Percentiles rank a stretch among this genome's conserved stretches.
Conservation (phyloP, 2,113 vertebrate species). For the Pelmatolapia mariae region DNA sequence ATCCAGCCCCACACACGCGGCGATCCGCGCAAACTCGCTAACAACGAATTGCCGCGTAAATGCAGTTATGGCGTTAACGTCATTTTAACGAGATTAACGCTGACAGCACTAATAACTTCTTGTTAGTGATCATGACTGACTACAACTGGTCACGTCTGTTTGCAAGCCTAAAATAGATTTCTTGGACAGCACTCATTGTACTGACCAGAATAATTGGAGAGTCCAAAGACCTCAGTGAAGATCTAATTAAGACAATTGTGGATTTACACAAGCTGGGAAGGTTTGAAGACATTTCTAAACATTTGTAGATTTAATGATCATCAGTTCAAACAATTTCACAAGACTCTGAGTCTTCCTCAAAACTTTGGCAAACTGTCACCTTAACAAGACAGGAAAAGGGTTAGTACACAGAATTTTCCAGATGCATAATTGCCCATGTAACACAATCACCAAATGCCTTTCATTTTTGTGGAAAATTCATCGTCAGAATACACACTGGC, state of each 20-base stretch:
- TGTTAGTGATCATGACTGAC: not conserved
- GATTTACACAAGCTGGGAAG: not conserved
- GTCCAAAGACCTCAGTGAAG: not conserved
- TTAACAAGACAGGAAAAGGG: not conserved
- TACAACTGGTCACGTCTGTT: not conserved
- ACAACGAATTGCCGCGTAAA: accelerated
- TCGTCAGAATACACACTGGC: accelerated
- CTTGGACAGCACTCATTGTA: not conserved
- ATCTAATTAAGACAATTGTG: not conserved
- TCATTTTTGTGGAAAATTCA: not conserved
- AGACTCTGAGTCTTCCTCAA: not conserved
- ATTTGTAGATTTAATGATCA: not conserved
- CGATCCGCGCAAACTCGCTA: accelerated
- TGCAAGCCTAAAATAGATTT: not conserved
- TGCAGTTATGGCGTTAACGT: not conserved
- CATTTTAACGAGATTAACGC: not conserved
- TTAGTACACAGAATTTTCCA: not conserved
- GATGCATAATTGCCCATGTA: not conserved
- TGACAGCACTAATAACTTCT: not conserved
- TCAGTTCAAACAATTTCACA: not conserved
- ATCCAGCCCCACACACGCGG: not conserved
- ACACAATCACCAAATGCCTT: accelerated
- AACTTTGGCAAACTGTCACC: not conserved
- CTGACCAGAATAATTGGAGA: not conserved
- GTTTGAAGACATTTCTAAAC: not conserved